Evolutionary conservation across 2,797 vertebrate genomes (phyloP).

Genomic region (Myiothlypis coronata): DNA sequence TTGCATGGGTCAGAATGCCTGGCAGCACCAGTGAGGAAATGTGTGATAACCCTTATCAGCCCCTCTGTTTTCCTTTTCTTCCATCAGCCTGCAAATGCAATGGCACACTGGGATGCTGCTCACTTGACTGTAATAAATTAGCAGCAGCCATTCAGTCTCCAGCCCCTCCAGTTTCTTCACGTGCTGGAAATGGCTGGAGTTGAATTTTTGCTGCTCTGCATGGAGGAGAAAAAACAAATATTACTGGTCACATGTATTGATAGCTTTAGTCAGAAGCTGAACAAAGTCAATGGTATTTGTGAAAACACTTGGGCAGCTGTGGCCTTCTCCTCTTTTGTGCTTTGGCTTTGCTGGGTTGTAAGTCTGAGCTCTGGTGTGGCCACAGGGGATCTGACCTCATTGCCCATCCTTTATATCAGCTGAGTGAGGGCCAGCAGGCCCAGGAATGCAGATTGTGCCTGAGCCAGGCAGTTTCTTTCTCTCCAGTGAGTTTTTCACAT

Average conservation of each 20-base stretch:
- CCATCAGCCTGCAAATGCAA: not conserved
- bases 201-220: fast-evolving
- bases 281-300: not conserved
- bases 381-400: fast-evolving
- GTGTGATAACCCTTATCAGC: not conserved
- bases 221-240: not conserved
- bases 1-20: not conserved
- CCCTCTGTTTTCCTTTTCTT: not conserved
- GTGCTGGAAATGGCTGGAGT: not conserved
- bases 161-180: not conserved
- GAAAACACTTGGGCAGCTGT: fast-evolving
- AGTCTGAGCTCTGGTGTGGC: not conserved
- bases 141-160: not conserved
- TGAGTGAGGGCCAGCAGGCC: not conserved
- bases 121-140: not conserved
- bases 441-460: fast-evolving
- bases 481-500: not conserved
- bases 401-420: not conserved
- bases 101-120: not conserved
- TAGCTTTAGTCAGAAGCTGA: not conserved
- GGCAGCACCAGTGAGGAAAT: not conserved
- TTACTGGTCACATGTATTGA: fast-evolving
- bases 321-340: not conserved
- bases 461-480: not conserved
- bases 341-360: not conserved